Base-by-base conservation (phyloP, 2,113 vertebrate genomes). In the Nicator chloris region DNA sequence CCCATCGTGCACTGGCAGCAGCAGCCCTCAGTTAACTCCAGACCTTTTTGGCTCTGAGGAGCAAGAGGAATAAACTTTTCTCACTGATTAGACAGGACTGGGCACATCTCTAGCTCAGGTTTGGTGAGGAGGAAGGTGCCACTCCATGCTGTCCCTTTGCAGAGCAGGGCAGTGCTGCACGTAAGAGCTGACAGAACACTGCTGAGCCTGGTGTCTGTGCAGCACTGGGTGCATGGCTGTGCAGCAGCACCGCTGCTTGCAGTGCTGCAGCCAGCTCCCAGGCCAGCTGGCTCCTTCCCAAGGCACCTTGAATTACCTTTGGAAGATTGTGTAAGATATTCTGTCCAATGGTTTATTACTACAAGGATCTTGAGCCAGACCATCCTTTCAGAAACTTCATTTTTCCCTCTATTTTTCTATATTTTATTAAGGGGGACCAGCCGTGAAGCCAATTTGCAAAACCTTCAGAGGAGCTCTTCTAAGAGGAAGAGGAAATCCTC, bases 261-360 rank as follows among this genome's bases (percentile, higher is more conserved):
- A 66, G 93, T 2, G 88, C 87, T 87, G 84, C 73, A 95, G 83
- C 57, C 84, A 59, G 68, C 47, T 95, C 50, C 79, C 82, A 63
- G 54, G 47, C 68, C 90, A 95, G 94, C 84, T 95, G 90, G 90
- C 82, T 44, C 73, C 23, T 44, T 51, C 88, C 90, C 94, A 94
- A 50, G 44, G n/a, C 3, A 40, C 56, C 75, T n/a, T 54, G 88
- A 95, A 78, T 64, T 86, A 44, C 68, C 86, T 66, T 70, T 88
- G 85, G 71, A 92, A 91, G 94, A 90, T 35, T 56, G 51, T 88
- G 51, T 60, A 86, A 94, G 90, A 75, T 64, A 35, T 70, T 66
- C 59, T 68, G 39, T 81, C 94, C 64, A 64, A 30, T 22, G 30
- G 56, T 88, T 93, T 86, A 88, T 88, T 92, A n/a, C 72, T 69